Evolutionary conservation across 2,113 vertebrate species (phyloP).

Genomic region (Prunella himalayana): DNA sequence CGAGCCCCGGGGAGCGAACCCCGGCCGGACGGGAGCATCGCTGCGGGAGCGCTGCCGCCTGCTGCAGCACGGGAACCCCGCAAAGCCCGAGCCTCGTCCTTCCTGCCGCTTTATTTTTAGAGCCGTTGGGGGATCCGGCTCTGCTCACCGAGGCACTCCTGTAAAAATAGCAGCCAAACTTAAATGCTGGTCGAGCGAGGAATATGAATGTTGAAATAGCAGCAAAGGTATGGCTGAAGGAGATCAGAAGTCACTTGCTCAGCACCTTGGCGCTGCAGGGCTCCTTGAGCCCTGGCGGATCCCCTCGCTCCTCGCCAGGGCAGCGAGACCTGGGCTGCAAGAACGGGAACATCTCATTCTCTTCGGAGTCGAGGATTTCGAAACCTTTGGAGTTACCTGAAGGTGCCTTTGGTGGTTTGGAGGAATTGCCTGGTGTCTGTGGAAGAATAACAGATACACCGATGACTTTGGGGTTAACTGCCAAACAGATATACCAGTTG

Average conservation of each 20-base stretch:
- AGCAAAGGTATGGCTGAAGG: background rate
- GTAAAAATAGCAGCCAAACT: background rate
- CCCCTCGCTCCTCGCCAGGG: background rate
- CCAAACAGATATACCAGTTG: fast-evolving
- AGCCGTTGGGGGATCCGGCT: background rate
- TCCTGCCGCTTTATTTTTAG: background rate
- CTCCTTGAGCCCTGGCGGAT: background rate
- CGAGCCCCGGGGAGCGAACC: background rate
- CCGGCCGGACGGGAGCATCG: background rate
- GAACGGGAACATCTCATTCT: background rate
- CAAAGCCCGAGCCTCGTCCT: fast-evolving
- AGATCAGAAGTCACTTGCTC: background rate
- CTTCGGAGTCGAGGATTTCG: background rate
- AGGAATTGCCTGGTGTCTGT: background rate
- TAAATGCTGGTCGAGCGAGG: background rate
- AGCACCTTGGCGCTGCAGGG: background rate
- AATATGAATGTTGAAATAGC: fast-evolving
- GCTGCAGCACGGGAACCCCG: background rate
- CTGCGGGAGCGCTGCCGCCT: background rate
- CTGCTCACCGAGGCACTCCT: background rate
- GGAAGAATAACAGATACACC: background rate
- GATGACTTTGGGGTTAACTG: background rate
- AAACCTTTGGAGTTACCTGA: background rate
- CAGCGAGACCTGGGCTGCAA: background rate
- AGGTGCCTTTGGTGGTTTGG: background rate